These are phyloP conservation scores for Cuniculus paca DNA, from an alignment of 2,797 vertebrate species.

Conservation along the genomic window DNA sequence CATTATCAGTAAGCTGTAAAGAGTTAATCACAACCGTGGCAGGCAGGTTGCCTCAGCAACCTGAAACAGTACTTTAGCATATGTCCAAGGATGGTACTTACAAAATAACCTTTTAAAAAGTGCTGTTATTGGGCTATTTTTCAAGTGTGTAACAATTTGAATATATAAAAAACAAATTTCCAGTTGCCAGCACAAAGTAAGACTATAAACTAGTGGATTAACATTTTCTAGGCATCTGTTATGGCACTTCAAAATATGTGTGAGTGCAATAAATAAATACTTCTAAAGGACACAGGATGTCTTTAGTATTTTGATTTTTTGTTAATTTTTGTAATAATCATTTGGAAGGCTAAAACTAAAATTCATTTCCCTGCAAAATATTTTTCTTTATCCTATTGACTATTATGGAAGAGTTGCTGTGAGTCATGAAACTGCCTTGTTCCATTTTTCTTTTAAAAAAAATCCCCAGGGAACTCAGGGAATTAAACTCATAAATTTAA, in stretches of 20 bases:
- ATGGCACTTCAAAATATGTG: constrained; percentile 54
- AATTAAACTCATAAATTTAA: constrained; percentile 87
- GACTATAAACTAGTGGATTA: constrained; percentile 68
- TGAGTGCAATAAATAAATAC: constrained; percentile 68
- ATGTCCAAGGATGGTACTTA: constrained; percentile 63
- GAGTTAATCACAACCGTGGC: constrained; percentile 57
- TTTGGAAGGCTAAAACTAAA: constrained; percentile 70
- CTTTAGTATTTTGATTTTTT: constrained; percentile 63
- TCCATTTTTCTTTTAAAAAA: constrained; percentile 69
- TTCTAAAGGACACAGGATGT: constrained; percentile 66
- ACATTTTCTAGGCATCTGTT: constrained; percentile 73
- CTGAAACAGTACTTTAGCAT: constrained; percentile 71
- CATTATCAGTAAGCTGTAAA: constrained; percentile 70
- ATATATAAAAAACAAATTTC: constrained; percentile 74
- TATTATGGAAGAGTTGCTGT: constrained; percentile 68
- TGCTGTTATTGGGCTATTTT: constrained; percentile 74
- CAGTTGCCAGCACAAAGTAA: constrained; percentile 71
- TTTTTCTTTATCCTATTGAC: constrained; percentile 70
- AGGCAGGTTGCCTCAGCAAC: constrained; percentile 76
- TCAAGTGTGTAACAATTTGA: constrained; percentile 66
- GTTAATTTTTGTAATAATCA: constrained; percentile 73
- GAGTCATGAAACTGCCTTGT: constrained; percentile 72
- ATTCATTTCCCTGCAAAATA: constrained; percentile 63
- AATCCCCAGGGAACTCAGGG: constrained; percentile 70
- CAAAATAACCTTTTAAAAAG: constrained; percentile 73